A percentile compares a stretch with the other conserved stretches of the same genome.
Evolutionary conservation across 1,140 invertebrate species (phyloP).

Genomic region (Neodiprion lecontei): DNA sequence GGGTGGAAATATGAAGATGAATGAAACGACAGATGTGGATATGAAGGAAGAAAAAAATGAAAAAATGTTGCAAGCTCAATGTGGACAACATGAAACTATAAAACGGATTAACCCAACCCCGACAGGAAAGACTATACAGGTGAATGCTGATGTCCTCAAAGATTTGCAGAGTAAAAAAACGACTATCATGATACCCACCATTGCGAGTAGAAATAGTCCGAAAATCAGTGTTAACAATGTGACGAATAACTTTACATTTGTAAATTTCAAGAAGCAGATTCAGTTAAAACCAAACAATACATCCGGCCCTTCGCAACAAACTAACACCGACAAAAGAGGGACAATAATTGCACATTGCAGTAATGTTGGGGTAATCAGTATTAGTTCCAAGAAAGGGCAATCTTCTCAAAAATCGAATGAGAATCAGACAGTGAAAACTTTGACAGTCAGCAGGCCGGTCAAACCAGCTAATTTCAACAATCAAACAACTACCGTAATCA

Average conservation of each 20-base stretch:
- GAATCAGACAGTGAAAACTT: too few species aligned
- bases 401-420: too few species aligned
- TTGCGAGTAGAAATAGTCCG: slow-evolving; percentile 6
- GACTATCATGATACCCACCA: slow-evolving; percentile 20
- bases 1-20: not conserved
- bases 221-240: slow-evolving; percentile 35
- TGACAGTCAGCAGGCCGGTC: too few species aligned
- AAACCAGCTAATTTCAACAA: too few species aligned
- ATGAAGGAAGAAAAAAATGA: not conserved
- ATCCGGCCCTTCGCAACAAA: not conserved
- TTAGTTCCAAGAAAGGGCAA: not conserved
- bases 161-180: slow-evolving; percentile 20
- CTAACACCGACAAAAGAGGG: not conserved
- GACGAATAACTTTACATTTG: slow-evolving; percentile 34
- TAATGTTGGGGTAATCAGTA: not conserved
- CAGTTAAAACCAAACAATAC: not conserved
- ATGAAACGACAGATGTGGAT: not conserved
- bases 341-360: not conserved
- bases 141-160: slow-evolving; percentile 11
- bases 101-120: not conserved
- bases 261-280: slow-evolving; percentile 17
- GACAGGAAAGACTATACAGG: not conserved
- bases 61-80: not conserved
- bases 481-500: too few species aligned
- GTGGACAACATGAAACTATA: not conserved